Conservation (phyloP, 2,888 invertebrate species). For the Elgonia sp. region DNA sequence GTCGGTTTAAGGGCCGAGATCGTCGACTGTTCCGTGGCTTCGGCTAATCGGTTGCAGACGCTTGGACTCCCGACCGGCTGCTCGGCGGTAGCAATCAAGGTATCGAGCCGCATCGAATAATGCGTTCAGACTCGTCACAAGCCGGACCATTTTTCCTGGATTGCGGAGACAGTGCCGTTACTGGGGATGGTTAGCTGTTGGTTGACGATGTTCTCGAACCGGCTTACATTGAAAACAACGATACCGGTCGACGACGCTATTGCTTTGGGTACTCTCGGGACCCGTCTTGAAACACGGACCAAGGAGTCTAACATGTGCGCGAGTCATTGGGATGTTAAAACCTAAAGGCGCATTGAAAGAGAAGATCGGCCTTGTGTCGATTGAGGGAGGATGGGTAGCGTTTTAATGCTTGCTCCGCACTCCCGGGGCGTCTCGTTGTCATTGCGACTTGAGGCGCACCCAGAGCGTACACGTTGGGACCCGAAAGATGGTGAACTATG, state of each 20-base stretch:
- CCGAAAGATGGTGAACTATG: slow-evolving; percentile 93
- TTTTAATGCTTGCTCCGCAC: slow-evolving; percentile 87
- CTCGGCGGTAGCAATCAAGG: slow-evolving; percentile 81
- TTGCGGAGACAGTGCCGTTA: slow-evolving; percentile 80
- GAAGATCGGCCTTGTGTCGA: slow-evolving; percentile 87
- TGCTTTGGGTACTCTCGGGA: slow-evolving; percentile 87
- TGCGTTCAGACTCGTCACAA: slow-evolving; percentile 78
- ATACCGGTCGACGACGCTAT: slow-evolving; percentile 82
- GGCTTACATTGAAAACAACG: slow-evolving; percentile 71
- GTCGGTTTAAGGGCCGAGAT: slow-evolving; percentile 86
- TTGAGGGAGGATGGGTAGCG: slow-evolving; percentile 87
- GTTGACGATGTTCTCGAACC: slow-evolving; percentile 80
- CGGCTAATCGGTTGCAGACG: slow-evolving; percentile 80
- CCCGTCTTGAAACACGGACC: slow-evolving; percentile 94
- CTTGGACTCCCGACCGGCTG: slow-evolving; percentile 83
- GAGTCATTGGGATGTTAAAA: slow-evolving; percentile 90
- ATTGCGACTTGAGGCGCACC: slow-evolving; percentile 87
- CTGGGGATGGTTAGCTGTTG: slow-evolving; percentile 79
- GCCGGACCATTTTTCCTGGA: slow-evolving; percentile 73
- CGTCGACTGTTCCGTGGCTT: slow-evolving; percentile 81
- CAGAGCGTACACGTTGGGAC: slow-evolving; percentile 91
- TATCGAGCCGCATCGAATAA: slow-evolving; percentile 82
- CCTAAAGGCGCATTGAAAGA: slow-evolving; percentile 91
- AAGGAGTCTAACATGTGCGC: slow-evolving; percentile 92
- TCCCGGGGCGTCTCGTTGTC: slow-evolving; percentile 88